Percentiles rank a stretch among this genome's conserved stretches.
phyloP scores from a whole-genome alignment of 92 coral and sea anemone species.

The Phenganax stokvisi region DNA sequence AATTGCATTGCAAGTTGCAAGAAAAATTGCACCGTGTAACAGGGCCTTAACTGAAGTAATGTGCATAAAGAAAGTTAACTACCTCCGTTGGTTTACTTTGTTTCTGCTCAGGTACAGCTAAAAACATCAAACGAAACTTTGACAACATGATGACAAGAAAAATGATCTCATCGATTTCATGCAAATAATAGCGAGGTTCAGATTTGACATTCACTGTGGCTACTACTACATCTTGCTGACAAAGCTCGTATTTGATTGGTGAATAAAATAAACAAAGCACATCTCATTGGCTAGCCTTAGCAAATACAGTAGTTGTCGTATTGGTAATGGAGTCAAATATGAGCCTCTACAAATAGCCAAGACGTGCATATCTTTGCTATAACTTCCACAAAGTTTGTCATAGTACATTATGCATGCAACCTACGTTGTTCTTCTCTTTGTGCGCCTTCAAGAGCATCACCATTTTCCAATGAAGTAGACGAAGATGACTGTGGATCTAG shows the following conservation, averaged over 20 bases:
- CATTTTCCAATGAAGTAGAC: constrained; percentile 16
- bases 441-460: constrained; percentile 4
- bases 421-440: constrained; percentile 46
- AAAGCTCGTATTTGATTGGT: too few species aligned
- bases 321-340: constrained; percentile 44
- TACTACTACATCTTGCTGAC: too few species aligned
- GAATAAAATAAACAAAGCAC: too few species aligned
- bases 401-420: not conserved
- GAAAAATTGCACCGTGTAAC: too few species aligned
- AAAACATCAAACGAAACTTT: not conserved
- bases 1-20: too few species aligned
- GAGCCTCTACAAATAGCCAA: constrained; percentile 69
- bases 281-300: too few species aligned
- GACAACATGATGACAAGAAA: not conserved
- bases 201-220: too few species aligned
- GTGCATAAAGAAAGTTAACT: not conserved
- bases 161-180: not conserved
- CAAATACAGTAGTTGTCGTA: too few species aligned
- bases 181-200: not conserved
- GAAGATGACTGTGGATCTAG: constrained; percentile 28
- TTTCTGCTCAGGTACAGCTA: constrained; percentile 40
- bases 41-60: not conserved
- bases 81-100: constrained; percentile 33
- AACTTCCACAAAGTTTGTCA: too few species aligned
- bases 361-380: too few species aligned